phyloP scores from a whole-genome alignment of 2,888 invertebrate genomes.

The Vesta saturnalis region DNA sequence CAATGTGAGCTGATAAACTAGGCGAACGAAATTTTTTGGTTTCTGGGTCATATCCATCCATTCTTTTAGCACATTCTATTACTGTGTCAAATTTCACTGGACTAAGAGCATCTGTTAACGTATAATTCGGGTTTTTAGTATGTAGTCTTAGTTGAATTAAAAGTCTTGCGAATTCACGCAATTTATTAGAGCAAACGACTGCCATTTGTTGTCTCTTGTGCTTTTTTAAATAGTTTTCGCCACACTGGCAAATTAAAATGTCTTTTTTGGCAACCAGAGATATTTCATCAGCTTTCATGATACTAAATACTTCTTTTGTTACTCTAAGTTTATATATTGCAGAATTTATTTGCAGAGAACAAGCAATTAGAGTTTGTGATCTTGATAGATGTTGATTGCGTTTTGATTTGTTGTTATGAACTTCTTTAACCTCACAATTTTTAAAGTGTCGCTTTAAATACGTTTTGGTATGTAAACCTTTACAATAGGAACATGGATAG shows the following conservation, averaged over 20 bases:
- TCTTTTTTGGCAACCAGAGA: slow-evolving; percentile 19
- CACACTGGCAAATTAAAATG: slow-evolving; percentile 17
- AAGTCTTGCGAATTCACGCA: slow-evolving; percentile 23
- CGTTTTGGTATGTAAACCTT: not conserved
- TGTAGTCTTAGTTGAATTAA: slow-evolving; percentile 30
- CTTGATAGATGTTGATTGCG: not conserved
- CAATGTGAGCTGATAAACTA: slow-evolving; percentile 15
- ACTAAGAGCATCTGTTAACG: slow-evolving; percentile 3
- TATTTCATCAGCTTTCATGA: slow-evolving; percentile 20
- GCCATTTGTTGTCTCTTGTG: slow-evolving; percentile 22
- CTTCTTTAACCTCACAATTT: slow-evolving; percentile 22
- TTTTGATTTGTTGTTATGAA: not conserved
- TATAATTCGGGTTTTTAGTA: not conserved
- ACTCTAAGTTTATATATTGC: not conserved
- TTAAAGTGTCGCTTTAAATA: slow-evolving; percentile 9
- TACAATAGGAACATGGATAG: slow-evolving; percentile 14
- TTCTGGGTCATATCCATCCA: slow-evolving; percentile 19
- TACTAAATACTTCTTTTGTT: slow-evolving; percentile 20
- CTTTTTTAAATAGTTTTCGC: slow-evolving; percentile 30
- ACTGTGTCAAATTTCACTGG: slow-evolving; percentile 11
- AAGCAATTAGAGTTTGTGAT: slow-evolving; percentile 16
- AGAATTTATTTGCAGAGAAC: not conserved
- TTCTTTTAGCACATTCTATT: slow-evolving; percentile 9
- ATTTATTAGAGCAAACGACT: slow-evolving; percentile 21
- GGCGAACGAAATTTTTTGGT: slow-evolving; percentile 18